These are phyloP conservation scores for Amazona finschi DNA, from an alignment of 2,797 vertebrate genomes.

Conservation along the genomic window DNA sequence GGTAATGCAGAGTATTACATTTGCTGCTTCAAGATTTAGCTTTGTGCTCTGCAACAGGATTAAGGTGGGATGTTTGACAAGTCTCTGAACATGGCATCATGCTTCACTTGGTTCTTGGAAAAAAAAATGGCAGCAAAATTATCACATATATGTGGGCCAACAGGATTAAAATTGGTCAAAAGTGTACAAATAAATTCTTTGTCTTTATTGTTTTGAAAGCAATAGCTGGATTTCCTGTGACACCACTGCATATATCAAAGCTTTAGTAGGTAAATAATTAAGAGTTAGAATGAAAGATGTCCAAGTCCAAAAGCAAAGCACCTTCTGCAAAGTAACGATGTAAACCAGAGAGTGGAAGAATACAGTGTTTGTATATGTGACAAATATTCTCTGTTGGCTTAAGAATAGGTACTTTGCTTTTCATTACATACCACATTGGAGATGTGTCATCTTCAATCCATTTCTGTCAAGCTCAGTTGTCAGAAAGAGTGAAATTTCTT, in stretches of 20 bases:
- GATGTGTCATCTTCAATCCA: conserved; percentile 52
- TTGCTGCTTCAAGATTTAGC: neutral
- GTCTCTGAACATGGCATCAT: neutral
- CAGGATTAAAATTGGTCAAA: neutral
- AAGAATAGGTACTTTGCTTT: conserved; percentile 20
- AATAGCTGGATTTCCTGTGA: neutral
- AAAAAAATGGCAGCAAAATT: neutral
- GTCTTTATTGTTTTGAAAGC: neutral
- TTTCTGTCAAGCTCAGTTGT: conserved; percentile 12
- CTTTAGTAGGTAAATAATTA: neutral
- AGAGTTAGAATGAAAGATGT: neutral
- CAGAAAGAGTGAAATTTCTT: conserved; percentile 26
- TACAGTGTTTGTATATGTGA: neutral
- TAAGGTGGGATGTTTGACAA: neutral
- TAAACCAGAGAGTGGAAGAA: neutral
- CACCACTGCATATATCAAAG: neutral
- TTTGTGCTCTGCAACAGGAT: neutral
- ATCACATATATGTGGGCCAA: fast-evolving
- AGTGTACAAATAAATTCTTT: neutral
- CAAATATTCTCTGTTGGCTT: neutral
- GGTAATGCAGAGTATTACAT: neutral
- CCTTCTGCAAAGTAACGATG: neutral
- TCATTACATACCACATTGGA: neutral
- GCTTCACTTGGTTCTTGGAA: neutral
- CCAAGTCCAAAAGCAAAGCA: neutral